phyloP scores from a whole-genome alignment of 2,888 invertebrate genomes.

The Acrobasis repandana region DNA sequence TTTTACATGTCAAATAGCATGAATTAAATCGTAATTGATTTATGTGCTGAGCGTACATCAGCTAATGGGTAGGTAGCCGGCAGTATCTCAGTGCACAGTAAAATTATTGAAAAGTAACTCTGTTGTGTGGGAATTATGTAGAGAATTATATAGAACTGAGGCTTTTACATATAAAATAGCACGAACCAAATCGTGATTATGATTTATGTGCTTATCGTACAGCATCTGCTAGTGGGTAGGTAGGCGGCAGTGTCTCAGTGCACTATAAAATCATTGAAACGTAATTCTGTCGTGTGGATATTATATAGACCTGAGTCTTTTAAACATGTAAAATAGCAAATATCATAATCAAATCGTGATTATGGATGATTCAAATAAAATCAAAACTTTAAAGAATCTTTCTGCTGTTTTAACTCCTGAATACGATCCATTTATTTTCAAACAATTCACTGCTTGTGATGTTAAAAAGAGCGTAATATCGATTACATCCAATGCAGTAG shows the following conservation, averaged over 20 bases:
- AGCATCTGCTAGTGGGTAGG: constrained; percentile 27
- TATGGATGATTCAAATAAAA: too few species aligned
- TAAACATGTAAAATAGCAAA: too few species aligned
- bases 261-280: constrained; percentile 26
- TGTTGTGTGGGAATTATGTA: too few species aligned
- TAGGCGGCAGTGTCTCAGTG: constrained; percentile 47
- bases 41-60: constrained; percentile 22
- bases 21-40: too few species aligned
- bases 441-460: too few species aligned
- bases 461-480: too few species aligned
- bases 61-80: constrained; percentile 40
- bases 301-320: constrained; percentile 7
- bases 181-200: constrained; percentile 9
- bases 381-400: too few species aligned
- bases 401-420: too few species aligned
- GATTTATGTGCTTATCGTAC: constrained; percentile 22
- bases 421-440: too few species aligned
- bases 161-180: background rate
- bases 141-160: constrained; percentile 8
- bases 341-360: too few species aligned
- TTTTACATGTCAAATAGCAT: too few species aligned
- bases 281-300: constrained; percentile 19
- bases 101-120: constrained; percentile 28
- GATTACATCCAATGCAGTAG: too few species aligned
- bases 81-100: constrained; percentile 38